Evolutionary conservation across 2,888 invertebrate genomes (phyloP).

Genomic region (Eutolmus rufibarbis): DNA sequence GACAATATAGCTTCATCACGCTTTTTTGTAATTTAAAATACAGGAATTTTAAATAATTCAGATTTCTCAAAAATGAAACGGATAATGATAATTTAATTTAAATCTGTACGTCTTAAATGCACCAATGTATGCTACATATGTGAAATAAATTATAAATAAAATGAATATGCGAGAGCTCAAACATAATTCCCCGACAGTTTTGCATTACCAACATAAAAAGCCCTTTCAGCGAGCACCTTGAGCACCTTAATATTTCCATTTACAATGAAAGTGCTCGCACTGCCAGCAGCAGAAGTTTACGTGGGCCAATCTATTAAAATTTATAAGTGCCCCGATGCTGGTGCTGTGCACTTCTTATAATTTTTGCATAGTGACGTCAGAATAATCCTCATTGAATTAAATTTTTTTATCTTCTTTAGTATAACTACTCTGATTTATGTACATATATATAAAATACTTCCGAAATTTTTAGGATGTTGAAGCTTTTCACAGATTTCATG

Average conservation of each 20-base stretch:
- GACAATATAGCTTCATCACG: too few relatives aligned
- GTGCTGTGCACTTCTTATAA: background rate
- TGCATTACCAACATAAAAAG: background rate
- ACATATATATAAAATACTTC: background rate
- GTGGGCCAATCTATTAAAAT: background rate
- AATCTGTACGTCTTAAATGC: background rate
- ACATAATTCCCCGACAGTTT: background rate
- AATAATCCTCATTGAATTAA: background rate
- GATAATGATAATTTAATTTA: background rate
- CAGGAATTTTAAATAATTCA: too few relatives aligned
- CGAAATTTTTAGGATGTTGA: background rate
- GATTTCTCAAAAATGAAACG: background rate
- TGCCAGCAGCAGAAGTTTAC: background rate
- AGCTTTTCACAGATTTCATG: background rate
- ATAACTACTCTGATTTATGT: background rate
- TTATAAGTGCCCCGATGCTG: background rate
- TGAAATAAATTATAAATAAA: background rate
- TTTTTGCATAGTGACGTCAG: background rate
- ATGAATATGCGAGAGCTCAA: background rate
- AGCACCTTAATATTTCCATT: background rate
- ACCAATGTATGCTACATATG: background rate
- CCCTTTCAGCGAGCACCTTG: background rate
- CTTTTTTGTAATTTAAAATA: too few relatives aligned
- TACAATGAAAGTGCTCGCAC: background rate
- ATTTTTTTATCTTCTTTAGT: background rate